Evolutionary conservation across 2,888 invertebrate species (phyloP).

Genomic region (Caradrina clavipalpis): DNA sequence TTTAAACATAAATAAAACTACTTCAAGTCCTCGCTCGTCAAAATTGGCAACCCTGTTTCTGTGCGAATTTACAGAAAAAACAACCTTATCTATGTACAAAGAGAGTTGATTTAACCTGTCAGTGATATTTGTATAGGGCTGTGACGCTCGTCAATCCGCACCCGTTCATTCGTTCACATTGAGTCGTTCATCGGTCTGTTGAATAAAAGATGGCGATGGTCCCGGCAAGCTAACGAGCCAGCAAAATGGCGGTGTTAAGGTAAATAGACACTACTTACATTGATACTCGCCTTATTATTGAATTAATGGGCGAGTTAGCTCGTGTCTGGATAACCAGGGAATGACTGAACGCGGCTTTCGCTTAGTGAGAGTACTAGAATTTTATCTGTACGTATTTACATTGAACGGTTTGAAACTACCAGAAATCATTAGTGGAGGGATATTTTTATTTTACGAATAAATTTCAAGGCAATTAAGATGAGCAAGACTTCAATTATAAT

Average conservation of each 20-base stretch:
- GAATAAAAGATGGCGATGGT: conserved; percentile 81
- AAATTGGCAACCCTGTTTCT: conserved; percentile 38
- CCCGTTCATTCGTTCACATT: conserved; percentile 74
- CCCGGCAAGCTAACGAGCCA: conserved; percentile 73
- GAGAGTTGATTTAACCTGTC: conserved; percentile 52
- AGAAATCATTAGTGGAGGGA: no score
- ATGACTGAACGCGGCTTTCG: neutral
- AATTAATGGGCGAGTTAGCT: conserved; percentile 47
- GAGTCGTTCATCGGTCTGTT: conserved; percentile 78
- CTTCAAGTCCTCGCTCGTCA: conserved; percentile 56
- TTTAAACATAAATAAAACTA: conserved; percentile 67
- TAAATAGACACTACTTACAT: conserved; percentile 72
- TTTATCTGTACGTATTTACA: neutral
- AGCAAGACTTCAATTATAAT: no score
- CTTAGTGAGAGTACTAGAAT: neutral
- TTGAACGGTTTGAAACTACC: no score
- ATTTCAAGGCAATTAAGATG: no score
- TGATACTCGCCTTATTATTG: conserved; percentile 61
- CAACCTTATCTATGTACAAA: conserved; percentile 41
- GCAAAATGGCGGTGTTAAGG: conserved; percentile 74
- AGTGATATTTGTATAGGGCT: conserved; percentile 52
- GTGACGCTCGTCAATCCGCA: conserved; percentile 67
- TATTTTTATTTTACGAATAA: no score
- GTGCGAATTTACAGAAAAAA: conserved; percentile 46
- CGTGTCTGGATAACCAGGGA: conserved; percentile 30